These are phyloP conservation scores for Oreocharis arfaki DNA, from an alignment of 2,113 vertebrate genomes.

Conservation along the genomic window DNA sequence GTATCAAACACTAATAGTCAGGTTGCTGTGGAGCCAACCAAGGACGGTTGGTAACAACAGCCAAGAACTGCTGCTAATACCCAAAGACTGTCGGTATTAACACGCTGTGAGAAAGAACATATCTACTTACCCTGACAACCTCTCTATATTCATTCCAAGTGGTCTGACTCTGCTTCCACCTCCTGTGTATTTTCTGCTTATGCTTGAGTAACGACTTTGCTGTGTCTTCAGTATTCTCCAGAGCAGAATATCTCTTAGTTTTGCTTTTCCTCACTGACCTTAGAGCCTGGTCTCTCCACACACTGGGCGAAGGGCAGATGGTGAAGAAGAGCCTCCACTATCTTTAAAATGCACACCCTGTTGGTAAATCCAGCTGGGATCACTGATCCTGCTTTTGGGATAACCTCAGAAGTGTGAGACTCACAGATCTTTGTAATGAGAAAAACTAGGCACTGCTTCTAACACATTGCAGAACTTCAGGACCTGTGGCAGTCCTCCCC, in stretches of 20 bases:
- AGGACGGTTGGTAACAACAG: not conserved
- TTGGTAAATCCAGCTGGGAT: not conserved
- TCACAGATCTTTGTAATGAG: not conserved
- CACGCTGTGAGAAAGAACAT: not conserved
- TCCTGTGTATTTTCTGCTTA: not conserved
- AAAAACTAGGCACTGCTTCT: not conserved
- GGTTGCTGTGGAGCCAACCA: not conserved
- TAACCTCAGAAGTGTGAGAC: not conserved
- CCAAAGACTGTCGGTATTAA: not conserved
- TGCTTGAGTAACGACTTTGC: not conserved
- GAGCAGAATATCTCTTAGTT: not conserved
- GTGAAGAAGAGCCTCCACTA: not conserved
- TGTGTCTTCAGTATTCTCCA: not conserved
- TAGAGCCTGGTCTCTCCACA: not conserved
- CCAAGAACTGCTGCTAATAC: not conserved
- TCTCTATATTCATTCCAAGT: not conserved
- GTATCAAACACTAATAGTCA: not conserved
- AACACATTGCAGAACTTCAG: not conserved
- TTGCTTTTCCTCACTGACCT: not conserved
- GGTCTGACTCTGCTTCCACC: not conserved
- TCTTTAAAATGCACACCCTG: not conserved
- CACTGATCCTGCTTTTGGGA: not conserved
- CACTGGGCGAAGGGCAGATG: not conserved
- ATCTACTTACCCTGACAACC: not conserved
- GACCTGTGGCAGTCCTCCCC: not conserved